Evolutionary conservation across 2,888 invertebrate genomes (phyloP).

Genomic region (Dryococelus australis): DNA sequence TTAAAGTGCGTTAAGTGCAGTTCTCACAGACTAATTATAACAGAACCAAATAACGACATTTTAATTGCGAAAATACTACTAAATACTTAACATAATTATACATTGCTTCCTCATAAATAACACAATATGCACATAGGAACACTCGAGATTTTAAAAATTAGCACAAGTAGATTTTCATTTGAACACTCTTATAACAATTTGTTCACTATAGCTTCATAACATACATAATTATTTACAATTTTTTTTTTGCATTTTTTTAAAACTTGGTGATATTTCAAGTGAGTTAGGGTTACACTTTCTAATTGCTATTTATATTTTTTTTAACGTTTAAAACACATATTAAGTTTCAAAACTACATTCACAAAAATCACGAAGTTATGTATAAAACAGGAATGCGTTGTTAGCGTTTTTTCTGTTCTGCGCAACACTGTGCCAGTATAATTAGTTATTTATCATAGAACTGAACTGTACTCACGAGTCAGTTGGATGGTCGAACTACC

Average conservation of each 20-base stretch:
- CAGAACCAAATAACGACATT: too few species aligned
- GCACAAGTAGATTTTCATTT: constrained; percentile 1
- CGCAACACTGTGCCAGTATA: background rate
- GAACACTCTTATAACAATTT: background rate
- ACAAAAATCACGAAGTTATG: constrained; percentile 18
- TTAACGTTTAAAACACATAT: constrained; percentile 16
- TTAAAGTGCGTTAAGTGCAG: background rate
- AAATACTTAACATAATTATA: background rate
- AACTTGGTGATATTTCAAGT: background rate
- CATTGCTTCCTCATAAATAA: background rate
- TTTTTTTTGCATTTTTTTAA: background rate
- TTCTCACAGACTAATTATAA: background rate
- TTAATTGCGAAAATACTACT: background rate
- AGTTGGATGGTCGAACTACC: too few species aligned
- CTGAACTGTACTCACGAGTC: background rate
- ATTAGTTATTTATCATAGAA: too few species aligned
- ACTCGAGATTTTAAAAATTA: background rate
- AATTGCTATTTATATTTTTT: constrained; percentile 10
- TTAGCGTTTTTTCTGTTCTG: background rate
- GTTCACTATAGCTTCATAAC: background rate
- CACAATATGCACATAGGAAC: background rate
- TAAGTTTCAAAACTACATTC: constrained; percentile 11
- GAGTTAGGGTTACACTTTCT: background rate
- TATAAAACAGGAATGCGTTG: constrained; percentile 30
- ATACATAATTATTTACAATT: background rate